These are phyloP conservation scores for Stictonetta naevosa DNA, from an alignment of 2,113 vertebrate genomes.

Conservation along the genomic window DNA sequence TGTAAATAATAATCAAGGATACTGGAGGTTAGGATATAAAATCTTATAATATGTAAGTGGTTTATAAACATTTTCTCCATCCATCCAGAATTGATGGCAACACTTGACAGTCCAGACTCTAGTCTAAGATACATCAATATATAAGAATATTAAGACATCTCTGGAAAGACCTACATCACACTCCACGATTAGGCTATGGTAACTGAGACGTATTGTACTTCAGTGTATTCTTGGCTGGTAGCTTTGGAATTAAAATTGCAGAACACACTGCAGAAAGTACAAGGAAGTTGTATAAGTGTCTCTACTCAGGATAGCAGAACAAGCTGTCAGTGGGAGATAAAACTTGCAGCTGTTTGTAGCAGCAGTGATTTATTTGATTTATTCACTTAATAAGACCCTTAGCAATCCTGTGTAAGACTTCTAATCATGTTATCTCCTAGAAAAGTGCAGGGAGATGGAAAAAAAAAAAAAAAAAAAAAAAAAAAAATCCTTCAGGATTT, in stretches of 20 bases:
- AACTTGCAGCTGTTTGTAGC: not conserved
- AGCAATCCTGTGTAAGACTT: not conserved
- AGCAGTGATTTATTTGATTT: slow-evolving; percentile 1
- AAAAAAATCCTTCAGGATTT: not conserved
- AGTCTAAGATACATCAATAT: not conserved
- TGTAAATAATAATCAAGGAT: not conserved
- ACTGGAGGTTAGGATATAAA: not conserved
- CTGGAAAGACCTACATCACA: not conserved
- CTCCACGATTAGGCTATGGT: not conserved
- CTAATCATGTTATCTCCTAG: not conserved
- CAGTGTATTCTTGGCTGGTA: not conserved
- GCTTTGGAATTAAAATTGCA: not conserved
- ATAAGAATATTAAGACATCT: not conserved
- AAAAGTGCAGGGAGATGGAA: not conserved
- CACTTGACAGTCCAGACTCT: not conserved
- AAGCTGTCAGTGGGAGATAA: not conserved
- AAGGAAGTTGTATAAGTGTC: not conserved
- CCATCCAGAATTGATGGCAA: not conserved
- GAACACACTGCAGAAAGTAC: not conserved
- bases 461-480: not conserved
- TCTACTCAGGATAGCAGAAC: not conserved
- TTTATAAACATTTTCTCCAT: not conserved
- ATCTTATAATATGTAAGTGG: not conserved
- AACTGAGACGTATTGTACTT: not conserved
- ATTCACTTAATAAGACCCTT: slow-evolving; percentile 21